A percentile compares a stretch with the other conserved stretches of the same genome.
Evolutionary conservation across 2,113 vertebrate species (phyloP).

Genomic region (Gobiocypris rarus): DNA sequence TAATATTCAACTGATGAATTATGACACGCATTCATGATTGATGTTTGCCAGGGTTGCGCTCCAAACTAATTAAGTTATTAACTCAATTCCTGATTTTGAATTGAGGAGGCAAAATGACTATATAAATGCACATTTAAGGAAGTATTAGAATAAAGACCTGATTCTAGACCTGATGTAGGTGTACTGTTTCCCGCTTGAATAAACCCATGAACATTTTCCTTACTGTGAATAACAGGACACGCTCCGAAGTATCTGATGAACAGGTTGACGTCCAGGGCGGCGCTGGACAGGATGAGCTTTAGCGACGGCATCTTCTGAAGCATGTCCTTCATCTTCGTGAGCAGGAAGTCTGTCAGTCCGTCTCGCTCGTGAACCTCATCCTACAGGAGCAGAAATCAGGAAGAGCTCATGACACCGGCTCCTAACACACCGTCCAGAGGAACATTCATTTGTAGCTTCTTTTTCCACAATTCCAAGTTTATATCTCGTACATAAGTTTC

Average conservation of each 20-base stretch:
- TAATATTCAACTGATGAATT: neutral
- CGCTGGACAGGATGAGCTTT: conserved; percentile 92
- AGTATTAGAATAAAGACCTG: neutral
- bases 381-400: conserved; percentile 63
- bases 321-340: conserved; percentile 89
- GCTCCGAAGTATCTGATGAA: conserved; percentile 90
- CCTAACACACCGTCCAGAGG: neutral
- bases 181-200: too few species aligned
- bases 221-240: conserved; percentile 91
- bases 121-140: neutral
- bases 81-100: neutral
- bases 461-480: too few species aligned
- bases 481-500: too few species aligned
- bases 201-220: conserved; percentile 54
- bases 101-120: neutral
- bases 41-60: neutral
- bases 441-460: too few species aligned
- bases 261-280: conserved; percentile 87
- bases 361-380: conserved; percentile 97
- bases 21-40: neutral
- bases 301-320: conserved; percentile 82
- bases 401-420: neutral
- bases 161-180: too few species aligned
- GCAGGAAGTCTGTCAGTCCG: conserved; percentile 92
- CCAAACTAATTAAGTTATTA: neutral